phyloP scores from a whole-genome alignment of 2,888 invertebrate species.

The Pristionchus fissidentatus region DNA sequence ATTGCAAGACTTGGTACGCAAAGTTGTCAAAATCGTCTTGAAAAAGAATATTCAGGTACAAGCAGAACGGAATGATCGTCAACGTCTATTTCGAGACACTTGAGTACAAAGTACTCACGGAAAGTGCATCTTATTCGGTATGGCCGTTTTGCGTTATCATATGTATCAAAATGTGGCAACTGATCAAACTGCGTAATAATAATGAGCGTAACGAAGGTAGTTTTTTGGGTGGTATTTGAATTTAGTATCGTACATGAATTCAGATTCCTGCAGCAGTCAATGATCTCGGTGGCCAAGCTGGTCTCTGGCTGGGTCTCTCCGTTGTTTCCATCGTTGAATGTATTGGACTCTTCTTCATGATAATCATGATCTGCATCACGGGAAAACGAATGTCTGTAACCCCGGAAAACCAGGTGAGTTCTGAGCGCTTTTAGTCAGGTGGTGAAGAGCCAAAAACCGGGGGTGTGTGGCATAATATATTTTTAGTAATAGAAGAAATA shows the following conservation, averaged over 20 bases:
- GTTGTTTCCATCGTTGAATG: conserved; percentile 44
- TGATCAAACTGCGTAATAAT: background rate
- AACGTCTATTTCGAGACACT: conserved; percentile 43
- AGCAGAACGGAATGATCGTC: conserved; percentile 46
- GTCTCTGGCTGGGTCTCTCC: conserved; percentile 46
- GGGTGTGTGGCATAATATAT: no score
- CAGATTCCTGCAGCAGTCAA: conserved; percentile 22
- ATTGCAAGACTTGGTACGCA: conserved; percentile 30
- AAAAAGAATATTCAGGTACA: conserved; percentile 20
- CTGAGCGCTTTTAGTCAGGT: no score
- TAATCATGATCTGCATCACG: conserved; percentile 5
- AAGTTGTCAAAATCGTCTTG: background rate
- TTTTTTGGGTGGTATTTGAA: background rate
- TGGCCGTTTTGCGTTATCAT: background rate
- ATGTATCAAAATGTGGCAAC: background rate
- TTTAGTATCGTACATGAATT: background rate
- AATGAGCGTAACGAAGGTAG: background rate
- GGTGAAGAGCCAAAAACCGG: no score
- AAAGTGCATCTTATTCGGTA: conserved; percentile 40
- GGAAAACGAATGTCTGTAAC: background rate
- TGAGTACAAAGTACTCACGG: conserved; percentile 34
- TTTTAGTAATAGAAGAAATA: no score
- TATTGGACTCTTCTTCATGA: background rate
- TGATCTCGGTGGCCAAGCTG: conserved; percentile 44
- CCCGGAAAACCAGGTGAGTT: background rate